Base-by-base conservation (phyloP, 2,888 invertebrate species). In the Megastigmus dorsalis region DNA sequence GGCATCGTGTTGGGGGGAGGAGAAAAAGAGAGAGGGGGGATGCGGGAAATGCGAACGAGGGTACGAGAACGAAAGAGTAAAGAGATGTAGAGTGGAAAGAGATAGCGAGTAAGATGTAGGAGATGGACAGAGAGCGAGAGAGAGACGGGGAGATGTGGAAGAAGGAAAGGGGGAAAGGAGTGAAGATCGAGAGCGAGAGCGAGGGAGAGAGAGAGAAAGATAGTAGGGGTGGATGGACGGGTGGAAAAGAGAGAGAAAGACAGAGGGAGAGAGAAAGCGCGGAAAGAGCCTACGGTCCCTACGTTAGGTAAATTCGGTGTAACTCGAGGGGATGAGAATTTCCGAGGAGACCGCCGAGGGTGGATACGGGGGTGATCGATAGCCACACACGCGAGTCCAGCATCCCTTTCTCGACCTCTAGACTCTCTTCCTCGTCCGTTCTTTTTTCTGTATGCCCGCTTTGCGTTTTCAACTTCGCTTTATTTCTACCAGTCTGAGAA, bases 301-400 rank as follows among this genome's bases (percentile, higher is more conserved):
- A 83, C 82, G 85, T 84, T 86, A 86, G 85, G 85, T 85, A 87
- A 87, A 86, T 87, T 87, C 82, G 80, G 36, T 36, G 81, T 84
- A 84, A 84, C 84, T 80, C 79, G 78, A 79, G 80, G 83, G 83
- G 82, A 82, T 83, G 84, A 80, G 84, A 80, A 80, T 79, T 79
- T 80, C 77, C 77, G 77, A 79, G 79, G 76, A 79, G 79, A 77
- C 77, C 78, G 77, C 76, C 77, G 70, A 75, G 79, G 77, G 76
- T 77, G 79, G 74, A 75, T 77, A 75, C 65, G 78, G 71, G 74
- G 70, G 75, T 80, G 79, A 80, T 80, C 80, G 79, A 80, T 80
- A 79, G 79, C 76, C 79, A 85, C 84, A 85, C 84, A 81, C 81
- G 55, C 55, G 74, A 70, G 79, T 78, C 77, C 77, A 76, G 66